Base-by-base conservation (phyloP, 2,888 invertebrate species). In the Drosophila mimica region DNA sequence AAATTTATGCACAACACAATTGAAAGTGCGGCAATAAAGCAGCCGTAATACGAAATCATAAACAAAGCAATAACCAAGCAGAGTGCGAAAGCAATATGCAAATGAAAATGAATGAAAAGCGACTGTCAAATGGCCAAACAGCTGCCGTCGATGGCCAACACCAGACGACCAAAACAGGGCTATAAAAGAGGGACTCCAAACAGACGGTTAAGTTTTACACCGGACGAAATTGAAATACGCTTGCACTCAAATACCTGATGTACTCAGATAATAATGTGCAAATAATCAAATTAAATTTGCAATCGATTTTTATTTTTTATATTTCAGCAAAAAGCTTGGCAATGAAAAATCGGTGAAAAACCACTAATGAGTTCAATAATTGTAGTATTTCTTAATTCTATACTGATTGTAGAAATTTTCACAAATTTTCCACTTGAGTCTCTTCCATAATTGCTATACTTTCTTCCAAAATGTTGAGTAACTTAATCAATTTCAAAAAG, bases 41-140 rank as follows among this genome's bases (percentile, higher is more conserved):
- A 76, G 74, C 72, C 72, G 74, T 77, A 83, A 82, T 81, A 75
- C 77, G 79, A 77, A 74, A 77, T 75, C 84, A 88, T 88, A 84
- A 88, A 85, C 88, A 85, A 81, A 70, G 88, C 85, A 73, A 85
- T 85, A 85, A 88, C 76, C 70, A 76, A 80, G 65, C 74, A 70
- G 67, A 83, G 78, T 80, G 75, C 75, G 74, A 77, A 80, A 76
- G 88, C 82, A 88, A 88, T 87, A 87, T 87, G 89, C 87, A 88
- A 87, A 87, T 87, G 25, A 25, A 25, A 87, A 87, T 87, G 84
- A 82, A 88, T 85, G 66, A 83, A 87, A 84, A 71, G 70, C 74
- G 84, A 75, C 82, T 83, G 86, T 83, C 81, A 85, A 88, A 81
- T 88, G 85, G 79, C 74, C 87, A 86, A 84, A 81, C 89, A 84